Evolutionary conservation across 2,113 vertebrate genomes (phyloP).

Genomic region (Sminthopsis crassicaudata): DNA sequence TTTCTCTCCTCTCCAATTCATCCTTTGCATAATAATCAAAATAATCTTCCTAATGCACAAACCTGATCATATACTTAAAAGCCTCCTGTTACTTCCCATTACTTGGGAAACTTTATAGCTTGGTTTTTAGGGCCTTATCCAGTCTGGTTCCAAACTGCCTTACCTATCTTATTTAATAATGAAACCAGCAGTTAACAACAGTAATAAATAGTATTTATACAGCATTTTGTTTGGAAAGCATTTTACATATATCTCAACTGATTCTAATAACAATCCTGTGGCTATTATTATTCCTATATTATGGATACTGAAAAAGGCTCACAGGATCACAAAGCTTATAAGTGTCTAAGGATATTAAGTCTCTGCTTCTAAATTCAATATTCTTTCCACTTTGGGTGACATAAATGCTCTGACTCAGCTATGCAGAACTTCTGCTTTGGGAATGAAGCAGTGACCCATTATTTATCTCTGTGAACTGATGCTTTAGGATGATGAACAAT

Average conservation of each 20-base stretch:
- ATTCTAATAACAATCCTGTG: no score
- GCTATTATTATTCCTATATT: not conserved
- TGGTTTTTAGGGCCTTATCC: no score
- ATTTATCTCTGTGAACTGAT: not conserved
- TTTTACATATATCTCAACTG: no score
- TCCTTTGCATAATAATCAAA: no score
- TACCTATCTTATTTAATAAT: no score
- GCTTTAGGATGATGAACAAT: not conserved
- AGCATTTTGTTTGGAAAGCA: not conserved
- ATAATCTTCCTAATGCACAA: no score
- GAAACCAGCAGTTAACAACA: not conserved
- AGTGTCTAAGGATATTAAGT: not conserved
- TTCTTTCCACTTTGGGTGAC: not conserved
- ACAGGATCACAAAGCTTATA: not conserved
- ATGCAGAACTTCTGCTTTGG: not conserved
- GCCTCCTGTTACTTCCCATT: no score
- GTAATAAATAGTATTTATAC: not conserved
- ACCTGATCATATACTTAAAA: no score
- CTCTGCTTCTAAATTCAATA: not conserved
- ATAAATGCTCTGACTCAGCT: not conserved
- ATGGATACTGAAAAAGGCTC: not conserved
- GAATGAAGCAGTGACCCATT: not conserved
- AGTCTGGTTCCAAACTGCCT: no score
- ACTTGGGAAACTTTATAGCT: no score
- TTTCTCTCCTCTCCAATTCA: no score